Conservation (phyloP, 2,888 invertebrate species). For the Leptinotarsa peninsularis region DNA sequence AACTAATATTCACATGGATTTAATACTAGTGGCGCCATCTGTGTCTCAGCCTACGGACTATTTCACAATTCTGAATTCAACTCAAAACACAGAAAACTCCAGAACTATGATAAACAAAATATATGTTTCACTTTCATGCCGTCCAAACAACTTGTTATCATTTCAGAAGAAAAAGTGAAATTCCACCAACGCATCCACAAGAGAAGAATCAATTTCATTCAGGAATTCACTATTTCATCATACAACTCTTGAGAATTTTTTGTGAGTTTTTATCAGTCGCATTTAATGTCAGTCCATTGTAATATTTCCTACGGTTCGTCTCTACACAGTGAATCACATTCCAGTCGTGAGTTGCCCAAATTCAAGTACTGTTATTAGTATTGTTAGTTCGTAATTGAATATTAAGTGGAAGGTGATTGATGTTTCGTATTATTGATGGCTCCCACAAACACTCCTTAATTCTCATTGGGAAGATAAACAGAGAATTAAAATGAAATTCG, state of each 20-base stretch:
- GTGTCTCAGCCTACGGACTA: too few species aligned
- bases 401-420: slow-evolving; percentile 40
- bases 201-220: too few species aligned
- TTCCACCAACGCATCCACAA: too few species aligned
- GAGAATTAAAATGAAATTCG: slow-evolving; percentile 34
- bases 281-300: background rate
- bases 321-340: slow-evolving; percentile 22
- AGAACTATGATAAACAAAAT: too few species aligned
- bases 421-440: slow-evolving; percentile 39
- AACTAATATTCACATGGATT: too few species aligned
- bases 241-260: background rate
- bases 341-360: slow-evolving; percentile 36
- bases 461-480: slow-evolving; percentile 29
- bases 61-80: too few species aligned
- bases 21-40: too few species aligned
- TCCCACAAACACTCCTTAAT: slow-evolving; percentile 40
- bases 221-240: background rate
- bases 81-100: too few species aligned
- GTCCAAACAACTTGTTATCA: too few species aligned
- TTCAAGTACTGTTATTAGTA: slow-evolving; percentile 39
- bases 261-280: background rate
- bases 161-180: too few species aligned
- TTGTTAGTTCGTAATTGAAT: slow-evolving; percentile 40
- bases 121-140: too few species aligned
- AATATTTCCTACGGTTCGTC: slow-evolving; percentile 8